Conservation (phyloP, 2,888 invertebrate species). For the Thyatira batis region DNA sequence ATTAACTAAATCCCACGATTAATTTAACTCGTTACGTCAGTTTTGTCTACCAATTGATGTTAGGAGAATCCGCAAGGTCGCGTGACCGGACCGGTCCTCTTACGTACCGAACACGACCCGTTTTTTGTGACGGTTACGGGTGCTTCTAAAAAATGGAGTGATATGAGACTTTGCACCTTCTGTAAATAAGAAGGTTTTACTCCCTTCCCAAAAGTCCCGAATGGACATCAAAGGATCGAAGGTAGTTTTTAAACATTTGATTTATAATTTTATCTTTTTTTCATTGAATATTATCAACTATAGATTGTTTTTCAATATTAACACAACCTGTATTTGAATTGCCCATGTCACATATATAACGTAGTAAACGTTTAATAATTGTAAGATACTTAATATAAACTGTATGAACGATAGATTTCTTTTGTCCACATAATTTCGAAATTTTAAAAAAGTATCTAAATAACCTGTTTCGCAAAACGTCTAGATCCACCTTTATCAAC, state of each 20-base stretch:
- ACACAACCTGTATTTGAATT: no score
- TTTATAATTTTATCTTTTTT: no score
- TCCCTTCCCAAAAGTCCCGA: background rate
- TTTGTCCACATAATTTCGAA: background rate
- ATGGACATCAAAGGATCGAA: background rate
- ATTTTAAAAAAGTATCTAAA: background rate
- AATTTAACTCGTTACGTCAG: slow-evolving; percentile 26
- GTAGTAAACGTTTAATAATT: no score
- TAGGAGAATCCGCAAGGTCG: slow-evolving; percentile 21
- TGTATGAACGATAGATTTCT: background rate
- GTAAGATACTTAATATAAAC: no score
- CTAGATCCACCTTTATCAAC: background rate
- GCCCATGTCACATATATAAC: no score
- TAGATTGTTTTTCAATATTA: no score
- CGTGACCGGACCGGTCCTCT: slow-evolving; percentile 2
- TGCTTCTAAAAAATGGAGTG: background rate
- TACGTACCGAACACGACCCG: background rate
- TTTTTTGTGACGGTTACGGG: background rate
- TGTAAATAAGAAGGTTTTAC: background rate
- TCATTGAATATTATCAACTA: no score
- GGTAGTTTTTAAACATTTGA: no score
- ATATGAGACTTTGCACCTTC: background rate
- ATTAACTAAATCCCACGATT: slow-evolving; percentile 22
- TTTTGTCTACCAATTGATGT: slow-evolving; percentile 21
- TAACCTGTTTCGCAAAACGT: background rate